phyloP scores from a whole-genome alignment of 2,113 vertebrate species.

The Notiomystis cincta region DNA sequence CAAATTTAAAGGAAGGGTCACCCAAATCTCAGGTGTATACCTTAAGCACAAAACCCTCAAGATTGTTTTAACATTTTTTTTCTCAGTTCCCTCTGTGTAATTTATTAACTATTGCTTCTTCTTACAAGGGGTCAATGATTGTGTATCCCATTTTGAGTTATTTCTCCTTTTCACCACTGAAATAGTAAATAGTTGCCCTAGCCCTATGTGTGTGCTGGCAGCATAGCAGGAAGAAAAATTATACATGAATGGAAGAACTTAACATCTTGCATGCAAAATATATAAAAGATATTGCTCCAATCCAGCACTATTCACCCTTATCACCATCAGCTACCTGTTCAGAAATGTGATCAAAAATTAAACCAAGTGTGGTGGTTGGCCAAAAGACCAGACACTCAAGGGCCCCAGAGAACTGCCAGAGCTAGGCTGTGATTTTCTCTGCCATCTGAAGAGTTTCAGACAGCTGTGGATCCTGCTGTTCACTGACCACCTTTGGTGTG shows the following conservation, averaged over 20 bases:
- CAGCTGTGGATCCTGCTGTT: not conserved
- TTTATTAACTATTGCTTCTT: not conserved
- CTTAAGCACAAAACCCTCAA: not conserved
- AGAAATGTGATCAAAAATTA: not conserved
- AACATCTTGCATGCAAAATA: not conserved
- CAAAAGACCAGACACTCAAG: not conserved
- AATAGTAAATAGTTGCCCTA: not conserved
- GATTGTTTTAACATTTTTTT: not conserved
- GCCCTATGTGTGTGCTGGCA: not conserved
- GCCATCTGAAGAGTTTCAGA: not conserved
- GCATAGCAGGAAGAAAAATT: not conserved
- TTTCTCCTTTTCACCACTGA: not conserved
- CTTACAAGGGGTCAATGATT: not conserved
- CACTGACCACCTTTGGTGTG: not conserved
- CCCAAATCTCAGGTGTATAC: not conserved
- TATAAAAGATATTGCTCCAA: not conserved
- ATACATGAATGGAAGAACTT: not conserved
- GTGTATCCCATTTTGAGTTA: not conserved
- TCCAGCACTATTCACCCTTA: not conserved
- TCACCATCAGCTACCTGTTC: not conserved
- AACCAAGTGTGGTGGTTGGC: not conserved
- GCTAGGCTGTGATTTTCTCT: not conserved
- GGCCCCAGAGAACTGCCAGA: not conserved
- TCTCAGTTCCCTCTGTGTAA: not conserved
- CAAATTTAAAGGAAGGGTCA: not conserved